Evolutionary conservation across 2,797 vertebrate genomes (phyloP).

Genomic region (Macropodus opercularis): DNA sequence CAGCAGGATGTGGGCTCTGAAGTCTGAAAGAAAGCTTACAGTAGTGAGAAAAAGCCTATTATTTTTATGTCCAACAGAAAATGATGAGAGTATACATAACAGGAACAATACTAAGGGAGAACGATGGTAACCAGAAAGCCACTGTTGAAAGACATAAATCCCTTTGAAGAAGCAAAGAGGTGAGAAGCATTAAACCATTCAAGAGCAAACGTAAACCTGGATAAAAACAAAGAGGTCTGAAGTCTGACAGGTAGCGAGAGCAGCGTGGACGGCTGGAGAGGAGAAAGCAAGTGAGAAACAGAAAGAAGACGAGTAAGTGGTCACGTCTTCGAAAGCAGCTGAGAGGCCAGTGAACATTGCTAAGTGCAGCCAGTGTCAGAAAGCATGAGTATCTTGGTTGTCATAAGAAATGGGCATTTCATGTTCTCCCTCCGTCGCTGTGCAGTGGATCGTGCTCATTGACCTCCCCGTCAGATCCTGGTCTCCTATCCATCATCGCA

Average conservation of each 20-base stretch:
- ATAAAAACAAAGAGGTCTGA: slow-evolving; percentile 33
- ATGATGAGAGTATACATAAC: slow-evolving; percentile 36
- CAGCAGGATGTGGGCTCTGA: slow-evolving; percentile 36
- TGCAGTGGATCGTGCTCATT: slow-evolving; percentile 52
- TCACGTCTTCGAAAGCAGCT: slow-evolving; percentile 36
- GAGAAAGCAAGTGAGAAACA: slow-evolving; percentile 24
- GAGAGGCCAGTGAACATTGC: slow-evolving; percentile 30
- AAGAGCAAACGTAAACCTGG: slow-evolving; percentile 13
- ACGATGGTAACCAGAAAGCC: background rate
- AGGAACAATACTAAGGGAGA: slow-evolving; percentile 29
- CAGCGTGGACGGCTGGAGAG: slow-evolving; percentile 22
- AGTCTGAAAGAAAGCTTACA: slow-evolving; percentile 55
- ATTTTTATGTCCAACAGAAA: slow-evolving; percentile 57
- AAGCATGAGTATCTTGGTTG: slow-evolving; percentile 66
- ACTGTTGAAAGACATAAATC: background rate
- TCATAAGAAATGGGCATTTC: slow-evolving; percentile 75
- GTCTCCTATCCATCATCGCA: slow-evolving; percentile 68
- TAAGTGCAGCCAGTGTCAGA: slow-evolving; percentile 69
- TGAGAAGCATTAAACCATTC: slow-evolving; percentile 7
- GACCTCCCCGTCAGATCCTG: slow-evolving; percentile 66
- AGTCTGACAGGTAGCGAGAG: slow-evolving; percentile 33
- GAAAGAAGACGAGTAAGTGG: slow-evolving; percentile 20
- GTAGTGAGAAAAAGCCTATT: slow-evolving; percentile 54
- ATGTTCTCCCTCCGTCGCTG: slow-evolving; percentile 64
- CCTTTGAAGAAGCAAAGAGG: slow-evolving; percentile 21